Percentiles rank a stretch among this genome's conserved stretches.
Evolutionary conservation across 2,888 invertebrate genomes (phyloP).

Genomic region (Hybos culiciformis): DNA sequence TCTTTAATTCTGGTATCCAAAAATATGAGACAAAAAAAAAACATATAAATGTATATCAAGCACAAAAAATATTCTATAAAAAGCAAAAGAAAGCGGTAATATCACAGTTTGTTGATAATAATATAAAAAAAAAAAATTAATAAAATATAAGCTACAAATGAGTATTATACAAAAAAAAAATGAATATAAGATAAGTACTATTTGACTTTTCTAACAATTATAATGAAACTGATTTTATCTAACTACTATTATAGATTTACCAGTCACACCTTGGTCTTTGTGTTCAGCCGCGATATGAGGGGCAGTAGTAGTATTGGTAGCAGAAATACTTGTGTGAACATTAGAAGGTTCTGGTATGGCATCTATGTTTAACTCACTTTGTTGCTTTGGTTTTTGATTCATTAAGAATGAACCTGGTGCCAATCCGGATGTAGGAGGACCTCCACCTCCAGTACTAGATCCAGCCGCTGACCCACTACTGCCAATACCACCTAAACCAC

Average conservation of each 20-base stretch:
- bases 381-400: constrained; percentile 39
- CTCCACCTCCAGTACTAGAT: constrained; percentile 7
- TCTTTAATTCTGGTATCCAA: no score
- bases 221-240: no score
- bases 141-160: background rate
- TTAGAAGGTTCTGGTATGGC: constrained; percentile 18
- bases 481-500: constrained; percentile 35
- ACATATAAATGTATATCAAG: no score
- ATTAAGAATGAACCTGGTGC: constrained; percentile 37
- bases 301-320: constrained; percentile 14
- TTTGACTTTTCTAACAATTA: no score
- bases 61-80: no score
- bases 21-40: no score
- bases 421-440: constrained; percentile 24
- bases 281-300: constrained; percentile 33
- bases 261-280: constrained; percentile 37
- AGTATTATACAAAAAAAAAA: background rate
- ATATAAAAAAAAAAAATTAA: background rate
- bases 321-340: constrained; percentile 10
- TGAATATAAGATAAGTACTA: background rate
- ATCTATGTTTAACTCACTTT: constrained; percentile 50
- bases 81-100: no score
- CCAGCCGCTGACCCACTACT: constrained; percentile 31
- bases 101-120: no score
- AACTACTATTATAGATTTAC: constrained; percentile 35